Percentiles rank a stretch among this genome's conserved stretches.
phyloP scores from a whole-genome alignment of 1,140 invertebrate species.

The Drosophila novamexicana region DNA sequence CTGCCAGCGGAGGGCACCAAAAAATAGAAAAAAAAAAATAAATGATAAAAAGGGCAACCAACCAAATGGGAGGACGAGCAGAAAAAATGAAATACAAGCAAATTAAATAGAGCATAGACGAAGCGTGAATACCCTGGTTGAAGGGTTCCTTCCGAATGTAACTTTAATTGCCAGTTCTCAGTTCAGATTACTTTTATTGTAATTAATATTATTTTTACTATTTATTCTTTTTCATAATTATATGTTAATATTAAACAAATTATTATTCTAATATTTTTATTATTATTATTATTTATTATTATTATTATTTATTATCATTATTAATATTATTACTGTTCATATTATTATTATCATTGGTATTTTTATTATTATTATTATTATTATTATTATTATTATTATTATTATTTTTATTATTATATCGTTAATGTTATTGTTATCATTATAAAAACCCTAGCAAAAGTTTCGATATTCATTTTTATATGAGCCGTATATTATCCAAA shows the following conservation, averaged over 20 bases:
- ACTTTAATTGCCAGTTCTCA: neutral
- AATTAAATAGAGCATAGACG: neutral
- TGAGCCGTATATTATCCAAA: too few relatives aligned
- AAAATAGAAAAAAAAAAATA: constrained; percentile 41
- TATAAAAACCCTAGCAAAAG: too few relatives aligned
- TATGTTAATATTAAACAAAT: too few relatives aligned
- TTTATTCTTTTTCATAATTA: too few relatives aligned
- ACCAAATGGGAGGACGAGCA: constrained; percentile 27
- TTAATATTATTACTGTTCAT: neutral
- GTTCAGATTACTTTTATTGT: neutral
- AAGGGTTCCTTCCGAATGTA: neutral
- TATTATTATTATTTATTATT: neutral
- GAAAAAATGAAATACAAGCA: constrained; percentile 22
- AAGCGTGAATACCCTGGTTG: constrained; percentile 7
- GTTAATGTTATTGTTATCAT: neutral
- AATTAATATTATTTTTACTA: neutral
- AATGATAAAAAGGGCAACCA: constrained; percentile 45
- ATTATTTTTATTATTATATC: neutral
- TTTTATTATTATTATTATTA: neutral
- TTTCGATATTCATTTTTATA: too few relatives aligned
- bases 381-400: neutral
- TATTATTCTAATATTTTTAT: neutral
- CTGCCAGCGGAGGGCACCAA: constrained; percentile 59
- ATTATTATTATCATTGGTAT: neutral
- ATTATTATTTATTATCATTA: neutral